Percentiles rank a stretch among this genome's conserved stretches.
Evolutionary conservation across 1,140 invertebrate species (phyloP).

Genomic region (Calephelis virginiensis): DNA sequence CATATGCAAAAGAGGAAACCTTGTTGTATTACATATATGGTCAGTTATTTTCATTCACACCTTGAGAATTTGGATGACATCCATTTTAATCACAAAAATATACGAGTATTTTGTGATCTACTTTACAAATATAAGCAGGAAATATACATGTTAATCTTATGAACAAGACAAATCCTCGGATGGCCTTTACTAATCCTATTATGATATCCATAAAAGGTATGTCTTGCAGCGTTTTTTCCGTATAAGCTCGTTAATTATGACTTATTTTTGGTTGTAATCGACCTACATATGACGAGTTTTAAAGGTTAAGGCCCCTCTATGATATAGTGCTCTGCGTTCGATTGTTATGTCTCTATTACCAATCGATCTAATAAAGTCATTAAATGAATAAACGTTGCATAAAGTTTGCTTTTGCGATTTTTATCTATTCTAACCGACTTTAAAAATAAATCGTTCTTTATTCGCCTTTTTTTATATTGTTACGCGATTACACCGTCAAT

Average conservation of each 20-base stretch:
- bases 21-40: too few species aligned
- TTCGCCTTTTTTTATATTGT: too few species aligned
- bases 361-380: too few species aligned
- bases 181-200: conserved; percentile 10
- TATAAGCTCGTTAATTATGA: conserved; percentile 10
- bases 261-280: conserved; percentile 11
- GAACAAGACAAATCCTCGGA: neutral
- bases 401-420: too few species aligned
- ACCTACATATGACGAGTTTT: conserved; percentile 10
- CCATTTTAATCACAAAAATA: neutral
- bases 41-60: too few species aligned
- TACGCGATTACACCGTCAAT: too few species aligned
- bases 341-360: neutral
- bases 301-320: conserved; percentile 11
- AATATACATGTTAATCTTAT: conserved; percentile 5
- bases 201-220: conserved; percentile 16
- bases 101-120: conserved; percentile 9
- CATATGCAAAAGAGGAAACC: too few species aligned
- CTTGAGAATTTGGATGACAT: neutral
- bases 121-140: conserved; percentile 14
- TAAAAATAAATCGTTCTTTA: too few species aligned
- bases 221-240: neutral
- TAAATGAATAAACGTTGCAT: neutral
- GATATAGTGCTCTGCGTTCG: conserved; percentile 3
- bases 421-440: too few species aligned